A percentile compares a stretch with the other conserved stretches of the same genome.
Conservation (phyloP, 2,888 invertebrate genomes). For the Callinectes sapidus region DNA sequence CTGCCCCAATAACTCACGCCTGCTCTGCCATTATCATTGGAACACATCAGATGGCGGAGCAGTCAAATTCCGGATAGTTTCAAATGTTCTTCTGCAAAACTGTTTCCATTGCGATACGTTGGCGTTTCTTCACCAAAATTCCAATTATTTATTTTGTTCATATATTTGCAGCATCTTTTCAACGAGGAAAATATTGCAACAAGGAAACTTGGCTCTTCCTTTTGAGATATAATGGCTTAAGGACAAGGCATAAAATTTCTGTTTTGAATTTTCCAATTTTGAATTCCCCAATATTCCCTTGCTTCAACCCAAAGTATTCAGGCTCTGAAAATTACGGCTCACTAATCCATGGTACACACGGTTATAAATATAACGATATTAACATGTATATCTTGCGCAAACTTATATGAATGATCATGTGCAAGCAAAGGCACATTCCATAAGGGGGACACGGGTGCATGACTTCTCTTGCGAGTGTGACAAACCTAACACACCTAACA, state of each 20-base stretch:
- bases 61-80: conserved; percentile 43
- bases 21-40: conserved; percentile 47
- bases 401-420: conserved; percentile 32
- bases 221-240: neutral
- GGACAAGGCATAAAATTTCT: conserved; percentile 11
- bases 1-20: conserved; percentile 44
- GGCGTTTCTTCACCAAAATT: neutral
- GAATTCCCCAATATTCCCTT: conserved; percentile 29
- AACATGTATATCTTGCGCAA: conserved; percentile 28
- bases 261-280: conserved; percentile 19
- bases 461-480: neutral
- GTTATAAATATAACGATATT: conserved; percentile 25
- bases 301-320: conserved; percentile 21
- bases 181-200: neutral
- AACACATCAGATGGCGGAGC: conserved; percentile 35
- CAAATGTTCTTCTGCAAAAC: conserved; percentile 38
- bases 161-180: neutral
- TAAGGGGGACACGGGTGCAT: neutral
- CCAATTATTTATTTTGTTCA: neutral
- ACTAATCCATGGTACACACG: conserved; percentile 30
- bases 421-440: conserved; percentile 14
- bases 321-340: conserved; percentile 14
- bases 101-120: neutral
- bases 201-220: neutral
- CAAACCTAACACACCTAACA: neutral